phyloP scores from a whole-genome alignment of 2,797 vertebrate species.

The Girardinus metallicus region DNA sequence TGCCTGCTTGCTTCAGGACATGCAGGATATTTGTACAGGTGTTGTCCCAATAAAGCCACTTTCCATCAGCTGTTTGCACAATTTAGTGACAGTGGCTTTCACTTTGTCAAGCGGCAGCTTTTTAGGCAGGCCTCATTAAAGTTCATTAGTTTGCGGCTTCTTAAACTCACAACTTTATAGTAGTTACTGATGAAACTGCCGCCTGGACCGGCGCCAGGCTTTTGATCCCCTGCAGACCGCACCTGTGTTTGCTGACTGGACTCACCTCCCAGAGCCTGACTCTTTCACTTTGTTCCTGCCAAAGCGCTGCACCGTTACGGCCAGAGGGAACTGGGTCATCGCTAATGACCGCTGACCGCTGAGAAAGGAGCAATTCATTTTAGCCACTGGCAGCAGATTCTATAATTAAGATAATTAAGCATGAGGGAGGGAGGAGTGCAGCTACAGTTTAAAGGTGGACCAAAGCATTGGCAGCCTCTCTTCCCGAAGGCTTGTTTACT shows the following conservation, averaged over 20 bases:
- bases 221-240: constrained; percentile 47
- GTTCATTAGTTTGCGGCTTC: not conserved
- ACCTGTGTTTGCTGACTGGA: constrained; percentile 45
- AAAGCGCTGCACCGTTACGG: constrained; percentile 47
- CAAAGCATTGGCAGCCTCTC: constrained; percentile 25
- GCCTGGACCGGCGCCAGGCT: constrained; percentile 21
- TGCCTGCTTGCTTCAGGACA: not conserved
- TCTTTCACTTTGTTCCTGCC: constrained; percentile 54
- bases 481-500: constrained; percentile 60
- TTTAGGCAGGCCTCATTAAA: not conserved
- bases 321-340: constrained; percentile 59
- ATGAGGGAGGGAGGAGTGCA: constrained; percentile 24
- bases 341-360: constrained; percentile 66
- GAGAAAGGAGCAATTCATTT: constrained; percentile 64
- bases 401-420: constrained; percentile 77
- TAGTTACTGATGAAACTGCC: constrained; percentile 33
- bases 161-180: constrained; percentile 17
- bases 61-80: not conserved
- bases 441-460: constrained; percentile 36
- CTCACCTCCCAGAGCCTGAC: constrained; percentile 42
- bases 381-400: constrained; percentile 65
- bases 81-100: not conserved
- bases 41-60: not conserved
- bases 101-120: not conserved
- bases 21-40: not conserved